phyloP scores from a whole-genome alignment of 2,113 vertebrate species.

The Lates calcarifer region DNA sequence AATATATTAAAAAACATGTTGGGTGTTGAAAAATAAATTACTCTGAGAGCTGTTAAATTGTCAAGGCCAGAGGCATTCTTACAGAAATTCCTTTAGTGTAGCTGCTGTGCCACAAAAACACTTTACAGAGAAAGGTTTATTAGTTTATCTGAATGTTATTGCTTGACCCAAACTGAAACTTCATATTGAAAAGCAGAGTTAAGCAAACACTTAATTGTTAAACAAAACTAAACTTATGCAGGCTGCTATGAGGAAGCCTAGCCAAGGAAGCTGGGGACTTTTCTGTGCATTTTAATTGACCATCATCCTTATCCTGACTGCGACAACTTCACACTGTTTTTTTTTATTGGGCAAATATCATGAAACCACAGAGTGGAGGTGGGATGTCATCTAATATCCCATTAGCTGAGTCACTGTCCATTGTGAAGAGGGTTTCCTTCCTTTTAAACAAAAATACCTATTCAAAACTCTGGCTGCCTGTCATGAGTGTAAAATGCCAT shows the following conservation, averaged over 20 bases:
- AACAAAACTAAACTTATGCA: not conserved
- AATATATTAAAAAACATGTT: slow-evolving; percentile 47
- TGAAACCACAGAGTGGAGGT: not conserved
- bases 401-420: not conserved
- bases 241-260: not conserved
- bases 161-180: slow-evolving; percentile 27
- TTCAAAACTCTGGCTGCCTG: not conserved
- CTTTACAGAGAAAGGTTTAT: slow-evolving; percentile 20
- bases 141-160: slow-evolving; percentile 29
- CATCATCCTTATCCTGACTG: not conserved
- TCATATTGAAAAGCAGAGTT: slow-evolving; percentile 13
- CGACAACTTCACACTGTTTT: not conserved
- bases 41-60: slow-evolving; percentile 50
- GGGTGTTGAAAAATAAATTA: slow-evolving; percentile 58
- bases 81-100: slow-evolving; percentile 16
- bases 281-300: not conserved
- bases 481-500: not conserved
- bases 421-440: slow-evolving; percentile 15
- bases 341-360: not conserved
- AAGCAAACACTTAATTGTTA: slow-evolving; percentile 33
- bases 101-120: slow-evolving; percentile 8
- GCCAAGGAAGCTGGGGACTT: not conserved
- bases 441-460: slow-evolving; percentile 8
- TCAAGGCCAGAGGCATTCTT: slow-evolving; percentile 37
- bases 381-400: not conserved